A percentile compares a stretch with the other conserved stretches of the same genome.
Evolutionary conservation across 1,140 invertebrate species (phyloP).

Genomic region (Frieseomelitta varia): DNA sequence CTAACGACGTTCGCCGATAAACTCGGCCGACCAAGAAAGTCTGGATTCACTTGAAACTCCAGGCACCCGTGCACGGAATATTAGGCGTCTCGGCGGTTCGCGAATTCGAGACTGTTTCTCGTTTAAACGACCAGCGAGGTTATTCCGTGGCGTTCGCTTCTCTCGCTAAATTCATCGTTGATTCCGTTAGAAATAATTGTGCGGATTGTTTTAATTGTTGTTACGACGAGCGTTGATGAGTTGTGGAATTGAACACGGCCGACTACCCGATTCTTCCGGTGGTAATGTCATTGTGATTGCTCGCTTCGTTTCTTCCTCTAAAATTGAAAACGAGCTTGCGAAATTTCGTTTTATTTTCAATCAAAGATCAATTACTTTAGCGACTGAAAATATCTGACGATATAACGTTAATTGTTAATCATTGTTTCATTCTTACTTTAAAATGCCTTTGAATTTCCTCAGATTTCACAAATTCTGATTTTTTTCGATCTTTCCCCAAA

Average conservation of each 20-base stretch:
- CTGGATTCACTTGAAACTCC: constrained; percentile 30
- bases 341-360: too few species aligned
- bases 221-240: background rate
- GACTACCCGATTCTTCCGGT: background rate
- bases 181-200: background rate
- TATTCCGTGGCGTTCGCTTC: background rate
- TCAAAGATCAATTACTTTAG: too few species aligned
- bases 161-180: background rate
- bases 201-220: background rate
- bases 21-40: constrained; percentile 46
- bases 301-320: background rate
- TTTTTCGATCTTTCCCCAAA: too few species aligned
- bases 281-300: background rate
- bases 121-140: background rate
- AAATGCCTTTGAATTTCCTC: too few species aligned
- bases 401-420: too few species aligned
- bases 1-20: constrained; percentile 49
- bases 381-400: too few species aligned
- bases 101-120: background rate
- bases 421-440: too few species aligned
- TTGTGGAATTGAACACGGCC: background rate
- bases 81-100: background rate
- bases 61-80: constrained; percentile 30
- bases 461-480: too few species aligned
- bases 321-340: too few species aligned